Base-by-base conservation (phyloP, 1,140 invertebrate genomes). In the Philaenus spumarius region DNA sequence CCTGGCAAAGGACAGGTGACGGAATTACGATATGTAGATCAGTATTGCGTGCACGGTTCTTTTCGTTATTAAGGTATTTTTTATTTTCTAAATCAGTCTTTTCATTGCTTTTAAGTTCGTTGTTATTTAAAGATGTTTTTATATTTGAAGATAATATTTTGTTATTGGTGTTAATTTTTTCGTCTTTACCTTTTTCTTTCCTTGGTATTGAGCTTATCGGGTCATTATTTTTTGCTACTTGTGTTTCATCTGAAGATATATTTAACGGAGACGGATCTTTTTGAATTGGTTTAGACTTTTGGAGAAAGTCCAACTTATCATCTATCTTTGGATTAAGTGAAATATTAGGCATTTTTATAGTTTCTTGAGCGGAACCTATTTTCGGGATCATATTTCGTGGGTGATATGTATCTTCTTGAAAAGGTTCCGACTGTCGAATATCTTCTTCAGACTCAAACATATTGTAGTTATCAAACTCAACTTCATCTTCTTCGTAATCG, bases 361-460 rank as follows among this genome's bases (percentile, higher is more conserved):
- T 48, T 34, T 26, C 26, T 51, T 22, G 26, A 15, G 12, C 15
- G 6, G 26, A 24, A 14, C 9, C 12, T 51, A 24, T 12, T 51
- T 30, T 51, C 7, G 26, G 5, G 17, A 34, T n/a, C 20, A 23
- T 24, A 34, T 19, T 22, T 23, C 43, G 26, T 12, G 63, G 63
- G 55, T 66, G 66, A 54, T 64, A 66, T 1, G 64, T 64, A 17
- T 65, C 61, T 55, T 66, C 65, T 52, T 69, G 65, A 11, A 55
- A 15, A 11, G 19, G 17, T 9, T 57, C 53, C 19, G 55, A 51
- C n/a, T 40, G 43, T 46, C 45, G 15, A 50, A 20, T 30, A 24
- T 60, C 53, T 17, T 57, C 45, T 48, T 61, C 61, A 15, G 42
- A 40, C 19, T 61, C 59, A 17, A 51, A 63, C 56, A 14, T 62